Evolutionary conservation across 2,888 invertebrate species (phyloP), one percentile per base, ranked within the genome.

Genomic region (Ernsta delagoae): DNA sequence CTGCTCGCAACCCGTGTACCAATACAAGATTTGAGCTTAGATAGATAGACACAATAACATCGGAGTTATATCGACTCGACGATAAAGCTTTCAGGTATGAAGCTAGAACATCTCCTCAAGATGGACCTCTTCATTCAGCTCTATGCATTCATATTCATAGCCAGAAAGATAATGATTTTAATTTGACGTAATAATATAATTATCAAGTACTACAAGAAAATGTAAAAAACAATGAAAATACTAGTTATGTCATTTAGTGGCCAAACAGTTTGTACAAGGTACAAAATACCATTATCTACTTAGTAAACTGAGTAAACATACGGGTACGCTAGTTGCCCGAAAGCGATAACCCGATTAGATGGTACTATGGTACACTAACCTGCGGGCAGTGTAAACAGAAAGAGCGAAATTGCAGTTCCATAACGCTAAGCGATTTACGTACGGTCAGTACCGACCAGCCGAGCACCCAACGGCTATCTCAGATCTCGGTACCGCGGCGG

Each of bases 391-490:
- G 83, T 84, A 86, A 88, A 89, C 84, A 85, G 83, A 86, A 87
- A 89, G 83, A 86, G 83, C 78, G 82, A 84, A 89, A 86, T 81
- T 83, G 83, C 88, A 86, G 83, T 87, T 86, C 85, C 83, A 82
- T 84, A 89, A 88, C 85, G 82, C 87, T 86, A 84, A 83, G 84
- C 86, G 88, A 90, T 89, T 92, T 90, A 89, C 86, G 85, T 83
- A 79, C 84, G 85, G 85, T 83, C 83, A 87, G 86, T 86, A 72
- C 71, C 63, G 60, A 87, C 86, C 85, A 72, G 36, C 70, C 65
- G 64, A 60, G 56, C 6, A 16, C 50, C 12, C 61, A 57, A 60
- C 56, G 70, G 73, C 70, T 75, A 70, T 87, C 85, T 77, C 73
- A 75, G 83, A 89, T 88, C 87, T 84, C 75, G 73, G 82, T 81